Evolutionary conservation across 2,888 invertebrate species (phyloP).

Genomic region (Caenorhabditis sp.): DNA sequence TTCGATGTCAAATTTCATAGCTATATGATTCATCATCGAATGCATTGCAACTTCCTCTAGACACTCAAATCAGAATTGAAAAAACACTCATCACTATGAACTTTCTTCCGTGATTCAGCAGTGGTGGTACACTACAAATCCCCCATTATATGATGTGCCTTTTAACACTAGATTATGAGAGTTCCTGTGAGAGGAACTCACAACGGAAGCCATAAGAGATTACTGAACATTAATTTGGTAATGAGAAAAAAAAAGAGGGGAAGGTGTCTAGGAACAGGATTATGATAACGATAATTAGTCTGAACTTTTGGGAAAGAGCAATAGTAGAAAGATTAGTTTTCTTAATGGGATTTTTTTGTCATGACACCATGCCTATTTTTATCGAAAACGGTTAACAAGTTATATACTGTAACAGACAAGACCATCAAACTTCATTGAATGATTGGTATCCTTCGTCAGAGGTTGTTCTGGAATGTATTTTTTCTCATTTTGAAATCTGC

Average conservation of each 20-base stretch:
- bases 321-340: neutral
- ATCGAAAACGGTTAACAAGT: no score
- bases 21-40: conserved; percentile 1
- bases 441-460: no score
- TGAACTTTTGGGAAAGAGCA: neutral
- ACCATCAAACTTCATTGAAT: no score
- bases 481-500: no score
- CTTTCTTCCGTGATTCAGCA: conserved; percentile 18
- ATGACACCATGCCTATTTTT: no score
- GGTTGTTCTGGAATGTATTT: no score
- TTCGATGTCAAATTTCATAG: conserved; percentile 5
- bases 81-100: conserved; percentile 8
- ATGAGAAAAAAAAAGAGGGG: conserved; percentile 3
- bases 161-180: conserved; percentile 21
- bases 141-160: conserved; percentile 20
- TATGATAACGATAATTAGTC: neutral
- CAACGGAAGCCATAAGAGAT: conserved; percentile 39
- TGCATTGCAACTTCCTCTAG: neutral
- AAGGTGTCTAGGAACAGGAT: conserved; percentile 15
- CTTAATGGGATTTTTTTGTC: no score
- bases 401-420: no score
- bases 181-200: neutral
- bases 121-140: neutral
- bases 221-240: conserved; percentile 30
- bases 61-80: neutral